Conservation (phyloP, 1,140 invertebrate species). For the Heliconius congener region DNA sequence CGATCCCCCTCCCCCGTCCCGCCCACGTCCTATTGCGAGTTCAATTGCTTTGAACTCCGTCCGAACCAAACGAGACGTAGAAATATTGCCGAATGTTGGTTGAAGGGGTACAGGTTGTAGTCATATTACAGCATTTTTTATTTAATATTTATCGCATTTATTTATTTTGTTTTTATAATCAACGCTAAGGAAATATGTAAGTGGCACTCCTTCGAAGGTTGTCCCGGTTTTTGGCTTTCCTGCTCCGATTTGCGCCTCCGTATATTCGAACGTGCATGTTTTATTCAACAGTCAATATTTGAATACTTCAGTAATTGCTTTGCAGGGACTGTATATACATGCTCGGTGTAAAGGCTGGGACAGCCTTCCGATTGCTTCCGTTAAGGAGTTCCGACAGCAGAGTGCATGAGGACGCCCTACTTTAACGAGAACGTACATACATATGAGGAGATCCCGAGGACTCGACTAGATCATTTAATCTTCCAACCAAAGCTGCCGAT, state of each 20-base stretch:
- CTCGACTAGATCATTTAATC: slow-evolving; percentile 29
- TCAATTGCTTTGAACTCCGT: slow-evolving; percentile 74
- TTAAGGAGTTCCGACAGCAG: slow-evolving; percentile 57
- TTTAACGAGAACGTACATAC: slow-evolving; percentile 31
- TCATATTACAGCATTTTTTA: slow-evolving; percentile 71
- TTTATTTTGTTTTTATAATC: slow-evolving; percentile 73
- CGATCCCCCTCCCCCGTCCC: slow-evolving; percentile 25
- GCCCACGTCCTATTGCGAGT: slow-evolving; percentile 50
- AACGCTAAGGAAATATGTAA: slow-evolving; percentile 67
- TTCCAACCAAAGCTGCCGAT: slow-evolving; percentile 49
- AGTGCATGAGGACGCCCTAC: slow-evolving; percentile 57
- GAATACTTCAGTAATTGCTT: slow-evolving; percentile 69
- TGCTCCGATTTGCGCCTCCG: slow-evolving; percentile 60
- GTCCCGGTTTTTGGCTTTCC: slow-evolving; percentile 82
- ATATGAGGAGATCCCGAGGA: slow-evolving; percentile 29
- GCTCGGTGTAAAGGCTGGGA: slow-evolving; percentile 69
- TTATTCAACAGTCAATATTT: slow-evolving; percentile 57
- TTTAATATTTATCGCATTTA: slow-evolving; percentile 80
- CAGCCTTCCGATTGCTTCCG: slow-evolving; percentile 67
- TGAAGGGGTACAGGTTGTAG: slow-evolving; percentile 80
- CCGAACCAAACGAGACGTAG: slow-evolving; percentile 61
- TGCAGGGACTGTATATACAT: slow-evolving; percentile 62
- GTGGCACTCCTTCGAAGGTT: slow-evolving; percentile 81
- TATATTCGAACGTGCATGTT: slow-evolving; percentile 68
- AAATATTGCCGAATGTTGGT: slow-evolving; percentile 77